Evolutionary conservation across 2,888 invertebrate genomes (phyloP).

Genomic region (Thereva unica): DNA sequence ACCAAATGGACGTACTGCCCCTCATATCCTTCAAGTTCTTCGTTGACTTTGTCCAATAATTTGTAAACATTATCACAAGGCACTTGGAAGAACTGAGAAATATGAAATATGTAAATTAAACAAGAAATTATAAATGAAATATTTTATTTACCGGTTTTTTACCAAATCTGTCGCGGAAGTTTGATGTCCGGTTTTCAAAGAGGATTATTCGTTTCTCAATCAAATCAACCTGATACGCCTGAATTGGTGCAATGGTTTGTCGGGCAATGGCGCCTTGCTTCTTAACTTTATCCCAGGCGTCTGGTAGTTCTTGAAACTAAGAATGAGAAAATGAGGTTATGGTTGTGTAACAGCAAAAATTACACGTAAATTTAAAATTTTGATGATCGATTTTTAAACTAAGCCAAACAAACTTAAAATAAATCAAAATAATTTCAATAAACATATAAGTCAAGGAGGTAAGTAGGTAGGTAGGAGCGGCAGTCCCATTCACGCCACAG

Average conservation of each 20-base stretch:
- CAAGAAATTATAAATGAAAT: conserved; percentile 64
- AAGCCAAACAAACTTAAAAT: no score
- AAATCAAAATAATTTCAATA: no score
- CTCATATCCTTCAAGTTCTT: conserved; percentile 70
- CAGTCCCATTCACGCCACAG: no score
- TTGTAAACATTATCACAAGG: conserved; percentile 70
- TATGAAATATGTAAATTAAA: neutral
- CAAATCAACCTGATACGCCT: conserved; percentile 85
- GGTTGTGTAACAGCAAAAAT: neutral
- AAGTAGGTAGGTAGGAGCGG: no score
- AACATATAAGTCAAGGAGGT: no score
- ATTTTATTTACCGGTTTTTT: conserved; percentile 52
- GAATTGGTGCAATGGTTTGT: conserved; percentile 84
- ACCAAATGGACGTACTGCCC: conserved; percentile 67
- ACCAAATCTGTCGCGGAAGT: conserved; percentile 62
- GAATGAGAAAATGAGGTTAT: neutral
- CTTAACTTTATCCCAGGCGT: conserved; percentile 84
- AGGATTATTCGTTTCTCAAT: conserved; percentile 80
- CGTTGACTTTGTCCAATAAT: conserved; percentile 70
- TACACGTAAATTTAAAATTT: neutral
- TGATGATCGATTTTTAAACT: no score
- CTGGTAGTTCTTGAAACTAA: conserved; percentile 77
- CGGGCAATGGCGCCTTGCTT: conserved; percentile 81
- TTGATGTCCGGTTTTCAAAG: conserved; percentile 76
- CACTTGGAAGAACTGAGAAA: conserved; percentile 63